Percentiles rank a stretch among this genome's conserved stretches.
Evolutionary conservation across 2,888 invertebrate genomes (phyloP).

Genomic region (Himalopsyche kuldschensis): DNA sequence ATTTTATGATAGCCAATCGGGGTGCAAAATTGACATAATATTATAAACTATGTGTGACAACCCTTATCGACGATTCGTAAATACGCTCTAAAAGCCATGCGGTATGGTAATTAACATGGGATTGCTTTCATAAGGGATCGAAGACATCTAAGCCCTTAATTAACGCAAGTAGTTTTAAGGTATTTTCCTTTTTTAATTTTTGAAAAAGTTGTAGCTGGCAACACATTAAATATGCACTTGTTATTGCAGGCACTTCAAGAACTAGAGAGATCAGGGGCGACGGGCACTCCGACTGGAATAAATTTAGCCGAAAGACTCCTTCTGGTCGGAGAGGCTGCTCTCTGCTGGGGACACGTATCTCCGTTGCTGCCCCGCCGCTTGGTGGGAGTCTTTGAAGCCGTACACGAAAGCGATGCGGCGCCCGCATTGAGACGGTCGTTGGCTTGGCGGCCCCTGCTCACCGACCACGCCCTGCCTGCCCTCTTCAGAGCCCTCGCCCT

Average conservation of each 20-base stretch:
- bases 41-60: too few relatives aligned
- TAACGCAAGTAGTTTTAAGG: too few relatives aligned
- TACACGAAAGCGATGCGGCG: constrained; percentile 68
- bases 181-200: too few relatives aligned
- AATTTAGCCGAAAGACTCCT: constrained; percentile 69
- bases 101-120: too few relatives aligned
- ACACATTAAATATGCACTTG: not conserved
- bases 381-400: constrained; percentile 71
- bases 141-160: too few relatives aligned
- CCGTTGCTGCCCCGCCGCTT: constrained; percentile 68
- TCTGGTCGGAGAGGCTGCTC: constrained; percentile 75
- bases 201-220: too few relatives aligned
- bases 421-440: constrained; percentile 56
- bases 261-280: constrained; percentile 50
- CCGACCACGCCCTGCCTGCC: constrained; percentile 58
- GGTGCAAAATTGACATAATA: too few relatives aligned
- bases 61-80: too few relatives aligned
- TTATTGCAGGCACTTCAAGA: constrained; percentile 29
- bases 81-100: too few relatives aligned
- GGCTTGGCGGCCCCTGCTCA: constrained; percentile 62
- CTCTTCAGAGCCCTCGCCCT: constrained; percentile 82
- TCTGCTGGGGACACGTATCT: constrained; percentile 81
- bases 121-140: too few relatives aligned
- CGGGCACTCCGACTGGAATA: constrained; percentile 57
- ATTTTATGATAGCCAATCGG: too few relatives aligned